A percentile compares a stretch with the other conserved stretches of the same genome.
phyloP scores from a whole-genome alignment of 2,888 invertebrate species.

The Hypolimnas misippus region DNA sequence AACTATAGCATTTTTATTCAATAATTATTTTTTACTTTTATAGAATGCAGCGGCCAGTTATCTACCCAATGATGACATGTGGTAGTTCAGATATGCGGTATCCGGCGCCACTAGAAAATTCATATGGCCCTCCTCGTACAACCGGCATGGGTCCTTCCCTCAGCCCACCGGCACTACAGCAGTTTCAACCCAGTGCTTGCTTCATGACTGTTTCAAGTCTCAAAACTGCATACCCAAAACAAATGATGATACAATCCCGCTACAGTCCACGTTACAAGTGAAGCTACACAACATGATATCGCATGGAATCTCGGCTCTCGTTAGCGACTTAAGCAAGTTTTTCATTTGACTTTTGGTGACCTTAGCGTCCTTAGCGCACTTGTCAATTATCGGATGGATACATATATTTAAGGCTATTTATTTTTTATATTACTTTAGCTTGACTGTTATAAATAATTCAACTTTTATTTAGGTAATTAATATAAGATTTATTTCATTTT shows the following conservation, averaged over 20 bases:
- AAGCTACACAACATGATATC: conserved; percentile 1
- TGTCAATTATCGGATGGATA: neutral
- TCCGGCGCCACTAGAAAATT: conserved; percentile 13
- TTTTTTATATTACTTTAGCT: too few relatives aligned
- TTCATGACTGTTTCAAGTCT: conserved; percentile 60
- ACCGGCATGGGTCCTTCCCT: conserved; percentile 45
- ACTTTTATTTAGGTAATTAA: too few relatives aligned
- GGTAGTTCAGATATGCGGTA: conserved; percentile 28
- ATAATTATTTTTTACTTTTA: conserved; percentile 37
- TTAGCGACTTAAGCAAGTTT: neutral
- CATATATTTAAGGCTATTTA: neutral
- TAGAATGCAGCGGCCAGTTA: conserved; percentile 69
- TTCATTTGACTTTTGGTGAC: neutral
- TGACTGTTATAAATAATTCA: too few relatives aligned
- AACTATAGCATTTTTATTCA: neutral
- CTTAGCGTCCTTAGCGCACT: too few relatives aligned
- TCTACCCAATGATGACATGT: conserved; percentile 47
- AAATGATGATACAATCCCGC: conserved; percentile 37
- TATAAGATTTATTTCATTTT: too few relatives aligned
- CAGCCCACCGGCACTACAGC: conserved; percentile 39
- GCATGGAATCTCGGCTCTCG: conserved; percentile 38
- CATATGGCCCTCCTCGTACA: conserved; percentile 15
- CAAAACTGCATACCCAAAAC: conserved; percentile 48
- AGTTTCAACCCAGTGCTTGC: conserved; percentile 56
- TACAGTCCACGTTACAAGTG: conserved; percentile 48